These are phyloP conservation scores for Epizoanthus stellaris DNA, from an alignment of 92 coral and sea anemone species.

Conservation along the genomic window DNA sequence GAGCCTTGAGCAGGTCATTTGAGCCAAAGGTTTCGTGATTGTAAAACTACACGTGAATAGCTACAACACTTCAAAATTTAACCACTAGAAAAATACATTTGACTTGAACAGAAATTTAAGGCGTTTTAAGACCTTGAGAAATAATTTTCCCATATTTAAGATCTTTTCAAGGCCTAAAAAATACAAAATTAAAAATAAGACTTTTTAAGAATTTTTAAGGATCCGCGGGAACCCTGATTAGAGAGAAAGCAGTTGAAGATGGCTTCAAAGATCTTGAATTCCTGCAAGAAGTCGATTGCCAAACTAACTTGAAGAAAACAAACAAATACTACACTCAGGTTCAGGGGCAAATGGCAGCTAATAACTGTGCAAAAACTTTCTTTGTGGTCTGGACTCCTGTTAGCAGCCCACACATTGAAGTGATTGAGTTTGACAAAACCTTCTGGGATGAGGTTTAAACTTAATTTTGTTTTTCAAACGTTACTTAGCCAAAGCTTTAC, in stretches of 20 bases:
- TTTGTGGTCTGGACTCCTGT: slow-evolving; percentile 37
- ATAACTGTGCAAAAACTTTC: slow-evolving; percentile 11
- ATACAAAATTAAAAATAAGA: too few species aligned
- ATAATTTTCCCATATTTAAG: too few species aligned
- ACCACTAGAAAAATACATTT: too few species aligned
- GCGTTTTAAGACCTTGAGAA: too few species aligned
- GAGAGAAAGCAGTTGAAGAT: slow-evolving; percentile 35
- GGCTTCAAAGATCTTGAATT: slow-evolving; percentile 41
- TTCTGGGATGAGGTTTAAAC: slow-evolving; percentile 24
- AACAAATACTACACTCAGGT: slow-evolving; percentile 35
- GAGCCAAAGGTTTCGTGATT: too few species aligned
- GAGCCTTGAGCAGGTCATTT: too few species aligned
- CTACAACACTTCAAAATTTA: too few species aligned
- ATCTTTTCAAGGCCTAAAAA: too few species aligned
- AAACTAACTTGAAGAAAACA: slow-evolving; percentile 9
- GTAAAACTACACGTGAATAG: too few species aligned
- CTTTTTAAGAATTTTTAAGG: too few species aligned
- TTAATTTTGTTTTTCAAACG: slow-evolving; percentile 27
- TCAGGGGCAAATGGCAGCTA: slow-evolving; percentile 24
- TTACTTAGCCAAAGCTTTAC: slow-evolving; percentile 21
- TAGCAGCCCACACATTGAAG: slow-evolving; percentile 18
- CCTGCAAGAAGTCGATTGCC: slow-evolving; percentile 33
- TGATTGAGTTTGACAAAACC: slow-evolving; percentile 8
- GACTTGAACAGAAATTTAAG: too few species aligned
- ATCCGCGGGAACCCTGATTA: too few species aligned